Percentiles rank a stretch among this genome's conserved stretches.
Conservation (phyloP, 2,888 invertebrate species). For the Pristionchus maxplancki region DNA sequence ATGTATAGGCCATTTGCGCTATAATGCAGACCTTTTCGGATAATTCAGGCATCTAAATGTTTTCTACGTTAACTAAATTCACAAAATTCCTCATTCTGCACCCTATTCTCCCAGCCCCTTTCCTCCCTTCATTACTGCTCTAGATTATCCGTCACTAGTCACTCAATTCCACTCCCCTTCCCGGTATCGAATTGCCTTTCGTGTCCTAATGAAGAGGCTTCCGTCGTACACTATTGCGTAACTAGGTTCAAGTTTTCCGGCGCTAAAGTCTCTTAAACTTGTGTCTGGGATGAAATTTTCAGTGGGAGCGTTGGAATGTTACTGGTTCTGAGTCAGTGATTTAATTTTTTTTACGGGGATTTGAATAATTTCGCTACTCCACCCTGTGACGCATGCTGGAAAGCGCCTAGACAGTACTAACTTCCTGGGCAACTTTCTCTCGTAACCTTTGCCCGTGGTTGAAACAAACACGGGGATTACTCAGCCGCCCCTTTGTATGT, state of each 20-base stretch:
- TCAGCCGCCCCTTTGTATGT: not conserved
- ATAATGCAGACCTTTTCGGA: too few relatives aligned
- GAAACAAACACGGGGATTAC: constrained; percentile 14
- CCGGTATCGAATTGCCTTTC: not conserved
- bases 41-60: too few relatives aligned
- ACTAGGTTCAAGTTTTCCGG: constrained; percentile 14
- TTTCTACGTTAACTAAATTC: too few relatives aligned
- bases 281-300: not conserved
- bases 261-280: not conserved
- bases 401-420: not conserved
- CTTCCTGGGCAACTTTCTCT: not conserved
- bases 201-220: constrained; percentile 35
- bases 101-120: too few relatives aligned
- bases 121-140: too few relatives aligned
- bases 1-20: too few relatives aligned
- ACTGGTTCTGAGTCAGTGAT: not conserved
- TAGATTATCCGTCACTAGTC: constrained; percentile 29
- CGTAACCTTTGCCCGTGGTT: not conserved
- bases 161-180: not conserved
- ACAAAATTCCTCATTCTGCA: too few relatives aligned
- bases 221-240: not conserved
- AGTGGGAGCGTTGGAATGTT: not conserved
- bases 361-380: not conserved
- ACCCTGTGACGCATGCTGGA: not conserved
- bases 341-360: not conserved